Percentiles rank a stretch among this genome's conserved stretches.
phyloP scores from a whole-genome alignment of 1,140 invertebrate genomes.

The Cyclargus thomasi region DNA sequence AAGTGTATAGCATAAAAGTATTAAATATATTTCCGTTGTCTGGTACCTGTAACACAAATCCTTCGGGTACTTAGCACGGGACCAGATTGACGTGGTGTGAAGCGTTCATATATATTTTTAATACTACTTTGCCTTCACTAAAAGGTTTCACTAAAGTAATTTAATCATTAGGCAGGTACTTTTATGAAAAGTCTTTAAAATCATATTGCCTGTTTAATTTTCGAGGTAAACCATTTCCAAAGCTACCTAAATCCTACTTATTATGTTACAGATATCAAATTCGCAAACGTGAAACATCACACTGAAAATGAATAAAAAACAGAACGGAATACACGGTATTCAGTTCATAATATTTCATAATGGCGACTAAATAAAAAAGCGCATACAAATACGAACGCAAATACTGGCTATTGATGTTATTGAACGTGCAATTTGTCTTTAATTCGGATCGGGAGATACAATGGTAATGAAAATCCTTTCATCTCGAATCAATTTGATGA shows the following conservation, averaged over 20 bases:
- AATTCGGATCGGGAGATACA: slow-evolving; percentile 50
- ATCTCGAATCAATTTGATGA: slow-evolving; percentile 60
- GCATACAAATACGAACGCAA: slow-evolving; percentile 37
- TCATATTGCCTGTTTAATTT: no score
- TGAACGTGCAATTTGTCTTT: slow-evolving; percentile 53
- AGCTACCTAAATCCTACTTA: background rate
- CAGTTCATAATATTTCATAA: slow-evolving; percentile 12
- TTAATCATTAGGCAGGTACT: no score
- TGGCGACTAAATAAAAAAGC: slow-evolving; percentile 30
- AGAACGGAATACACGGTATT: background rate
- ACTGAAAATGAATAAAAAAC: background rate
- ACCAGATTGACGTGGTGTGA: no score
- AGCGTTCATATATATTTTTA: no score
- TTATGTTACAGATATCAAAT: background rate
- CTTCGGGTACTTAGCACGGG: no score
- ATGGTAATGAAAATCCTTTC: slow-evolving; percentile 53
- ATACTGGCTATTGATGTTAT: slow-evolving; percentile 38
- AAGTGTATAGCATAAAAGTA: no score
- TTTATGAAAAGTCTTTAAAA: no score
- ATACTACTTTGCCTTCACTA: no score
- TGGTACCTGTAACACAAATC: no score
- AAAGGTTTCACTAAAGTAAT: no score
- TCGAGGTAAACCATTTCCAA: background rate
- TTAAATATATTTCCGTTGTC: no score
- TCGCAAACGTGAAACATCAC: background rate